phyloP scores from a whole-genome alignment of 2,888 invertebrate species.

The Torymus aiolomorphi region DNA sequence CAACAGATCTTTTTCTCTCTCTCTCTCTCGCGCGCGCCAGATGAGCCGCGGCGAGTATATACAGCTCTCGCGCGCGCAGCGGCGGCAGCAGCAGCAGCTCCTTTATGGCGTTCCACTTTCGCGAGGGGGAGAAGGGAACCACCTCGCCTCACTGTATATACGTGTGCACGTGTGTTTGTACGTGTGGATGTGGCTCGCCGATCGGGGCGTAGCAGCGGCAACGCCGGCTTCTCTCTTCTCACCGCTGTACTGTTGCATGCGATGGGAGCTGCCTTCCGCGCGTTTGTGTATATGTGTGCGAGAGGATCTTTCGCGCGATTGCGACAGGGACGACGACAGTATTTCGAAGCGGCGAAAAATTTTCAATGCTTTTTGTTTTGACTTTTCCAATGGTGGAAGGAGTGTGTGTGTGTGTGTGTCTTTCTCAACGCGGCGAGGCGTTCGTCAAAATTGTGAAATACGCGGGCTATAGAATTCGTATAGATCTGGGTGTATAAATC shows the following conservation, averaged over 20 bases:
- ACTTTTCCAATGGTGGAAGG: conserved; percentile 4
- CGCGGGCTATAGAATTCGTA: too few species aligned
- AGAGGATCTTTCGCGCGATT: conserved; percentile 39
- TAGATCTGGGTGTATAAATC: too few species aligned
- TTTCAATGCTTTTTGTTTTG: conserved; percentile 19
- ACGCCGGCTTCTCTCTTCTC: conserved; percentile 49
- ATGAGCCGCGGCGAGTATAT: conserved; percentile 27
- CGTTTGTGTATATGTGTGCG: conserved; percentile 9
- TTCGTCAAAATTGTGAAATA: too few species aligned
- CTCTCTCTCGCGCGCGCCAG: conserved; percentile 42
- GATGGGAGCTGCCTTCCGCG: conserved; percentile 31
- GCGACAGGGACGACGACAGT: conserved; percentile 7
- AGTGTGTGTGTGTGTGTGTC: background rate
- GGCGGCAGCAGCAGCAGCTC: conserved; percentile 64
- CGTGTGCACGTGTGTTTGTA: conserved; percentile 32
- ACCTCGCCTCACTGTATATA: conserved; percentile 60
- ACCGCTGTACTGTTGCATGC: background rate
- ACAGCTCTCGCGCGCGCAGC: conserved; percentile 18
- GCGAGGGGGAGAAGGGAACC: conserved; percentile 64
- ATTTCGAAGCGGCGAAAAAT: conserved; percentile 24
- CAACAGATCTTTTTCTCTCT: conserved; percentile 58
- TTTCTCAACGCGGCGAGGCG: conserved; percentile 13
- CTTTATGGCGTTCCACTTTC: conserved; percentile 75
- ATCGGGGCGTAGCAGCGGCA: conserved; percentile 49
- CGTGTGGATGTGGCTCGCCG: conserved; percentile 16